Conservation (phyloP, 2,888 invertebrate species). For the Adelphocoris suturalis region DNA sequence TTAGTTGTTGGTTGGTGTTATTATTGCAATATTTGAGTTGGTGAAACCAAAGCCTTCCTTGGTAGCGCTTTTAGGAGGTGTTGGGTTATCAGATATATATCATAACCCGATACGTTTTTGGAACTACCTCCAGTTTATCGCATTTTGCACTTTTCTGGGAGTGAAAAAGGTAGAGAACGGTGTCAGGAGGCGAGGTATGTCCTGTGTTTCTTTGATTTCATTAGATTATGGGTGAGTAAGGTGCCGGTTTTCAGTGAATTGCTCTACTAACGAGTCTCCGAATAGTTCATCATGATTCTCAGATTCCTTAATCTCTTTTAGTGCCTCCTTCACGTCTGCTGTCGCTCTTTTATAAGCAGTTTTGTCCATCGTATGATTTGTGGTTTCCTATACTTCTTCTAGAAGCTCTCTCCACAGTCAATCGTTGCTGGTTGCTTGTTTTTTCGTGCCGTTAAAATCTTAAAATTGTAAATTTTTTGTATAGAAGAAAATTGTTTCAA, state of each 20-base stretch:
- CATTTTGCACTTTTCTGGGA: background rate
- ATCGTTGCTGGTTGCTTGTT: background rate
- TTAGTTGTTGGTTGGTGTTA: too few relatives aligned
- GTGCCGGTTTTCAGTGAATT: background rate
- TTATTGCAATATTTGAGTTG: background rate
- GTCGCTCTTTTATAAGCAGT: background rate
- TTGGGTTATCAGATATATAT: background rate
- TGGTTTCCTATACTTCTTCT: background rate
- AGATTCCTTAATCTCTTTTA: too few relatives aligned
- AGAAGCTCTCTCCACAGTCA: background rate
- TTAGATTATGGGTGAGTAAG: background rate
- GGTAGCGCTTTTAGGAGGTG: too few relatives aligned
- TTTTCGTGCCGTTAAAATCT: too few relatives aligned
- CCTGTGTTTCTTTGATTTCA: background rate
- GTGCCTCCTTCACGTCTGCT: background rate
- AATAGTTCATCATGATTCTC: background rate
- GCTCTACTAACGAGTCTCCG: background rate
- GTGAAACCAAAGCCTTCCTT: background rate
- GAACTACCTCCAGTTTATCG: background rate
- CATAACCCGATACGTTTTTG: background rate
- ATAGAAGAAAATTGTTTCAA: too few relatives aligned
- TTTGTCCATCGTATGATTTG: background rate
- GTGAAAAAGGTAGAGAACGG: background rate
- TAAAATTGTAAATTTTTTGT: too few relatives aligned
- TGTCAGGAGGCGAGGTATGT: background rate